Conservation (phyloP, 2,113 vertebrate genomes). For the Lates calcarifer region DNA sequence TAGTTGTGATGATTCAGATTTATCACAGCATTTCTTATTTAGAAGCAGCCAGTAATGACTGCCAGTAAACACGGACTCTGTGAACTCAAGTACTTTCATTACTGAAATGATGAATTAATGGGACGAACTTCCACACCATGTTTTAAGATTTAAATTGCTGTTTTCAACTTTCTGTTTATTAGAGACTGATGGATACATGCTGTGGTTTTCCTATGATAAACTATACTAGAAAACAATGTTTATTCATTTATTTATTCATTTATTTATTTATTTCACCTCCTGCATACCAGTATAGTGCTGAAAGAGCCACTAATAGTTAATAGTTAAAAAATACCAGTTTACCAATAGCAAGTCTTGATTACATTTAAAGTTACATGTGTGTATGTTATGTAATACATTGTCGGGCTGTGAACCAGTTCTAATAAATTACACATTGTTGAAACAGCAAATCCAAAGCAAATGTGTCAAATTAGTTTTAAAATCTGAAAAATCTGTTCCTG, state of each 20-base stretch:
- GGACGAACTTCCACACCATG: background rate
- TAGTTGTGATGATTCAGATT: conserved; percentile 26
- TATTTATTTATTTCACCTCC: background rate
- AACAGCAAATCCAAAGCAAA: background rate
- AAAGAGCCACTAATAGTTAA: background rate
- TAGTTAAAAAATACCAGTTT: background rate
- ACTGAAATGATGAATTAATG: conserved; percentile 12
- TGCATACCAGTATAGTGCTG: background rate
- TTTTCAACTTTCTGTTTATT: conserved; percentile 32
- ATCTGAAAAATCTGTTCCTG: too few species aligned
- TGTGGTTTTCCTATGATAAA: background rate
- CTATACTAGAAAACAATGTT: background rate
- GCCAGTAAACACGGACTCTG: conserved; percentile 28
- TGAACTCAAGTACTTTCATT: conserved; percentile 35
- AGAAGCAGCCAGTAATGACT: background rate
- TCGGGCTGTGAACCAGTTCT: too few species aligned
- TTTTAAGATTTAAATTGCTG: background rate
- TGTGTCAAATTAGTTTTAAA: background rate
- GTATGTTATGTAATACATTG: background rate
- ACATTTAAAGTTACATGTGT: too few species aligned
- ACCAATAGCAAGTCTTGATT: background rate
- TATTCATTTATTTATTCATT: background rate
- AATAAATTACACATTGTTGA: background rate
- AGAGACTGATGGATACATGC: background rate
- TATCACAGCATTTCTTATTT: conserved; percentile 17